A percentile compares a stretch with the other conserved stretches of the same genome.
Evolutionary conservation across 1,140 invertebrate genomes (phyloP).

Genomic region (Batillaria attramentaria): DNA sequence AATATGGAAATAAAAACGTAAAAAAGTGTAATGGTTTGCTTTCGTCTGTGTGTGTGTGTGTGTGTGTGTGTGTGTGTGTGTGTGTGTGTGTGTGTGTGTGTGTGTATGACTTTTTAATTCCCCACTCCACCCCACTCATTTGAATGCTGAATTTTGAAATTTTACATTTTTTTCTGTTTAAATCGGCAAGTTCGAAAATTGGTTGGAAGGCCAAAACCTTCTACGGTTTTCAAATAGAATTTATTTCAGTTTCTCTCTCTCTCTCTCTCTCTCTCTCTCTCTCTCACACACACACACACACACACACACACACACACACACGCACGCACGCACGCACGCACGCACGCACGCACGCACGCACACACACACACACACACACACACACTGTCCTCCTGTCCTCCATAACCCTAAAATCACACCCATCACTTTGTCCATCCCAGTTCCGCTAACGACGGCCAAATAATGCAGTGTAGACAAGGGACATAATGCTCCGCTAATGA

Average conservation of each 20-base stretch:
- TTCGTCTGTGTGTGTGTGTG: not conserved
- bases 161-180: not conserved
- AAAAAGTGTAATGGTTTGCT: not conserved
- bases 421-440: not conserved
- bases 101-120: constrained; percentile 16
- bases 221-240: not conserved
- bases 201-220: not conserved
- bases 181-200: not conserved
- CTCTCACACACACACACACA: not conserved
- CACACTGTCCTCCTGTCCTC: not conserved
- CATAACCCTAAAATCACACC: not conserved
- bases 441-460: not conserved
- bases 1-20: not conserved
- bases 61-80: constrained; percentile 11
- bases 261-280: not conserved
- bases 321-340: constrained; percentile 1
- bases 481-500: not conserved
- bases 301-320: not conserved
- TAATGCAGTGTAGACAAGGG: not conserved
- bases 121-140: not conserved
- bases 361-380: not conserved
- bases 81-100: constrained; percentile 32
- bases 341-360: constrained; percentile 1
- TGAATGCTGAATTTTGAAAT: not conserved
- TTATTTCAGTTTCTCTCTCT: not conserved